Evolutionary conservation across 1,140 invertebrate species (phyloP).

Genomic region (Pemphigus obesinymphae): DNA sequence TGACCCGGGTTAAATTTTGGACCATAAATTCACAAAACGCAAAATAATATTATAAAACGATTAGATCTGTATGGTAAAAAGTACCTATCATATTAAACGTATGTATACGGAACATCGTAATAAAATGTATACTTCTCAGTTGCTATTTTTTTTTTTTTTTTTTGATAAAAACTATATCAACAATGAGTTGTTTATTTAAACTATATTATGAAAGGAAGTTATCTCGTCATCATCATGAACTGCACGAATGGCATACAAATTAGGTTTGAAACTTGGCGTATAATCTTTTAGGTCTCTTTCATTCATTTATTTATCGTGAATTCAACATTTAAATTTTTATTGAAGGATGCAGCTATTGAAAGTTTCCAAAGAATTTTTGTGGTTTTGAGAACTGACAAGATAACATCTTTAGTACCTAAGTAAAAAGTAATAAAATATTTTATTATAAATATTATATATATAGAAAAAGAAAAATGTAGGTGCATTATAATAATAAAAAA

Average conservation of each 20-base stretch:
- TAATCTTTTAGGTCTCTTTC: neutral
- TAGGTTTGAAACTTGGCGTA: neutral
- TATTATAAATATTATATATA: conserved; percentile 2
- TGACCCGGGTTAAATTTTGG: neutral
- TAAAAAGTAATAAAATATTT: neutral
- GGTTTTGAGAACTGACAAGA: neutral
- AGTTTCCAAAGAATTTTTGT: conserved; percentile 17
- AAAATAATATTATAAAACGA: neutral
- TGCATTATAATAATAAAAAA: neutral
- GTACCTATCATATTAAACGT: neutral
- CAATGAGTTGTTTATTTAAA: conserved; percentile 8
- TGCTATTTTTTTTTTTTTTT: neutral
- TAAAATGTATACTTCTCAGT: neutral
- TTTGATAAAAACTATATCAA: neutral
- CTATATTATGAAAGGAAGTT: neutral
- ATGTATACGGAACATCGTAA: neutral
- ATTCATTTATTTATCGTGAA: conserved; percentile 14
- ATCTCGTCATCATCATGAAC: neutral
- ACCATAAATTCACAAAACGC: neutral
- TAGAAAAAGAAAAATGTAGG: neutral
- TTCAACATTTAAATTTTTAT: conserved; percentile 13
- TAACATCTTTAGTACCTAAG: neutral
- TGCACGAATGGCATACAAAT: neutral
- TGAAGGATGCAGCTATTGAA: neutral
- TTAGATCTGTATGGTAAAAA: neutral